These are phyloP conservation scores for Toxonevra muliebris DNA, from an alignment of 2,888 invertebrate genomes.

Conservation along the genomic window DNA sequence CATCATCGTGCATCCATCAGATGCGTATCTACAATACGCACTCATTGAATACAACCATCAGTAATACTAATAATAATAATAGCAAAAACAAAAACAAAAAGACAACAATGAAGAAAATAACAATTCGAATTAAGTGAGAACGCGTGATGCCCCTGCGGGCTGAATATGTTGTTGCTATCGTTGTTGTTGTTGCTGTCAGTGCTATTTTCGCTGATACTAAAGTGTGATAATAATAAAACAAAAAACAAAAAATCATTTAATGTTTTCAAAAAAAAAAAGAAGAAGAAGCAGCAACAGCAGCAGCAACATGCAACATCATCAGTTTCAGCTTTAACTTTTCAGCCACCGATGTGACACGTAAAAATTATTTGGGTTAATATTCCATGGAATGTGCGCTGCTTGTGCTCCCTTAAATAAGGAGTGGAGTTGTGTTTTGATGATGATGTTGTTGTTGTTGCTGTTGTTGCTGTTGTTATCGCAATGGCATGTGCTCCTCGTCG, in stretches of 20 bases:
- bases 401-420: slow-evolving; percentile 5
- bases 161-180: slow-evolving; percentile 8
- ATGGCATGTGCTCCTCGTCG: too few relatives aligned
- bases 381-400: slow-evolving; percentile 25
- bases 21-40: slow-evolving; percentile 2
- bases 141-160: slow-evolving; percentile 21
- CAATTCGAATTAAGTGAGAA: slow-evolving; percentile 16
- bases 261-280: slow-evolving; percentile 6
- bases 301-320: slow-evolving; percentile 13
- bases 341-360: slow-evolving; percentile 22
- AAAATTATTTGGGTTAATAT: slow-evolving; percentile 35
- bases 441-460: slow-evolving; percentile 1
- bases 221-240: slow-evolving; percentile 29
- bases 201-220: slow-evolving; percentile 16
- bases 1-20: neutral
- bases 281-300: slow-evolving; percentile 4
- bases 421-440: neutral
- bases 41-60: neutral
- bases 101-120: neutral
- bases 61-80: slow-evolving; percentile 7
- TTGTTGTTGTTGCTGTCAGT: neutral
- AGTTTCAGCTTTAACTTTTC: slow-evolving; percentile 22
- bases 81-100: too few relatives aligned
- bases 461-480: neutral
- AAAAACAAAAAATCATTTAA: slow-evolving; percentile 30